Evolutionary conservation across 2,113 vertebrate species (phyloP).

Genomic region (Cheilinus undulatus): DNA sequence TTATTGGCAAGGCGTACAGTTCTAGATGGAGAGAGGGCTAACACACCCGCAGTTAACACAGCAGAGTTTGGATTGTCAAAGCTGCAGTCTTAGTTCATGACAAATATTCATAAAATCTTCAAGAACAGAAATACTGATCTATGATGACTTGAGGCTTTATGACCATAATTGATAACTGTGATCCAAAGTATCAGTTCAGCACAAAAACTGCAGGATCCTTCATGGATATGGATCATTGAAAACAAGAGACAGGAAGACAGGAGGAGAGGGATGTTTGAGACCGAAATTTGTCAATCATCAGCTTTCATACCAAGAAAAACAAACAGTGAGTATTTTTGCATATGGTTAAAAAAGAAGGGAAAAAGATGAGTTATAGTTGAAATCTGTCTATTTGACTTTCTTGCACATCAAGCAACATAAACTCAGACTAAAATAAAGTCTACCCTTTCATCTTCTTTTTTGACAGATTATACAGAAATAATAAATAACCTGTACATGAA

Average conservation of each 20-base stretch:
- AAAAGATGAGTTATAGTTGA: constrained; percentile 51
- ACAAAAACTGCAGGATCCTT: constrained; percentile 39
- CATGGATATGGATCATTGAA: constrained; percentile 33
- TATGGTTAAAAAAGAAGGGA: constrained; percentile 30
- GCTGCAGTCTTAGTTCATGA: constrained; percentile 64
- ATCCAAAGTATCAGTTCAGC: constrained; percentile 38
- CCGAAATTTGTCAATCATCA: constrained; percentile 43
- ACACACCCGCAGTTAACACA: constrained; percentile 77
- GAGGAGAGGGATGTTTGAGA: constrained; percentile 35
- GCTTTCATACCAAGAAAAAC: constrained; percentile 57
- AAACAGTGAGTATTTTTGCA: constrained; percentile 48
- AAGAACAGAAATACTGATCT: constrained; percentile 48
- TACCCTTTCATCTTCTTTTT: constrained; percentile 18
- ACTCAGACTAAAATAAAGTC: constrained; percentile 51
- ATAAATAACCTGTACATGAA: constrained; percentile 76
- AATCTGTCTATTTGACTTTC: constrained; percentile 54
- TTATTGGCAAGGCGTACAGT: constrained; percentile 82
- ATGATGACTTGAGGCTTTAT: constrained; percentile 23
- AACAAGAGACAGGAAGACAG: constrained; percentile 52
- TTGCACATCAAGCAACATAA: constrained; percentile 50
- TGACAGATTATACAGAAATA: constrained; percentile 65
- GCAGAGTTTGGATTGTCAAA: constrained; percentile 82
- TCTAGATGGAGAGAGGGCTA: constrained; percentile 68
- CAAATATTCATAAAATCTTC: constrained; percentile 45
- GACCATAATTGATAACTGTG: constrained; percentile 32